phyloP scores from a whole-genome alignment of 2,113 vertebrate genomes.

The Aegithalos caudatus region DNA sequence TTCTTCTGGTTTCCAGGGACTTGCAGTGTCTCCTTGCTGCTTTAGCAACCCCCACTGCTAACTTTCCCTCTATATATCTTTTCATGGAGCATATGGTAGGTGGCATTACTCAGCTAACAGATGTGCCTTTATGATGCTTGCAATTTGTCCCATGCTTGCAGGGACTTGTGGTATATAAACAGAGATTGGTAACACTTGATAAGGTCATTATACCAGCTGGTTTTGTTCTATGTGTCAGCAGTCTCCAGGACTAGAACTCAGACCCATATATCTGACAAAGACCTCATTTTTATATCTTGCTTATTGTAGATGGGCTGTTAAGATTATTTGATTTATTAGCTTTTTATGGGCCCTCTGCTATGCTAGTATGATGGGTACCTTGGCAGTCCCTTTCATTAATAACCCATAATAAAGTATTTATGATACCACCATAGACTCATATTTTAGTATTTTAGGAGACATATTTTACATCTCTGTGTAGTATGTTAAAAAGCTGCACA shows the following conservation, averaged over 20 bases:
- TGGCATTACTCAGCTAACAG: slow-evolving; percentile 45
- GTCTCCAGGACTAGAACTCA: slow-evolving; percentile 7
- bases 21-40: not conserved
- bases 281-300: slow-evolving; percentile 49
- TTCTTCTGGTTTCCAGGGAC: not conserved
- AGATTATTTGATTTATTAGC: slow-evolving; percentile 54
- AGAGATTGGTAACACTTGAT: slow-evolving; percentile 18
- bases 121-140: slow-evolving; percentile 38
- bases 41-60: not conserved
- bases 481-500: slow-evolving; percentile 31
- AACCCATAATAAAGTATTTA: slow-evolving; percentile 69
- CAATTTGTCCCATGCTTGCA: not conserved
- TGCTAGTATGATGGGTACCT: slow-evolving; percentile 14
- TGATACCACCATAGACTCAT: slow-evolving; percentile 37
- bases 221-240: slow-evolving; percentile 53
- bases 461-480: slow-evolving; percentile 59
- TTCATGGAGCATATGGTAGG: slow-evolving; percentile 4
- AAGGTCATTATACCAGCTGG: slow-evolving; percentile 38
- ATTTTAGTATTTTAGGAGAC: too few relatives aligned
- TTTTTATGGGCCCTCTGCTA: slow-evolving; percentile 51
- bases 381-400: slow-evolving; percentile 67
- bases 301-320: slow-evolving; percentile 43
- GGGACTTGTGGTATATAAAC: slow-evolving; percentile 30
- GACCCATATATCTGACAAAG: slow-evolving; percentile 48
- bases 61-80: slow-evolving; percentile 13